A percentile compares a stretch with the other conserved stretches of the same genome.
Evolutionary conservation across 2,797 vertebrate species (phyloP).

Genomic region (Echiichthys vipera): DNA sequence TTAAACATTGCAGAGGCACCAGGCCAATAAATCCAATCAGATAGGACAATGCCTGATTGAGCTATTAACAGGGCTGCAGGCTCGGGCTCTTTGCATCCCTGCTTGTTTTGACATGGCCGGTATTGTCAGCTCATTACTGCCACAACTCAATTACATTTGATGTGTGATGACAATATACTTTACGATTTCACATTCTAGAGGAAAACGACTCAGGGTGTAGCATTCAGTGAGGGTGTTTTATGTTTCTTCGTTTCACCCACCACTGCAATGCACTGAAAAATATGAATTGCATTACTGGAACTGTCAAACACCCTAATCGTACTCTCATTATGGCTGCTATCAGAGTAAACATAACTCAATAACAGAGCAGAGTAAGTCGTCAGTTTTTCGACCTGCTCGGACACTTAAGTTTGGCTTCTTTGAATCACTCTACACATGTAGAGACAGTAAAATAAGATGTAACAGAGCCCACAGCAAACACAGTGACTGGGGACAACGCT

Average conservation of each 20-base stretch:
- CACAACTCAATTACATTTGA: constrained; percentile 68
- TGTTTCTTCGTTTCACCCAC: constrained; percentile 12
- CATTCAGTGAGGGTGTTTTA: constrained; percentile 5
- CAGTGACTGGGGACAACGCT: constrained; percentile 83
- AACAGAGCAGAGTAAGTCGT: neutral
- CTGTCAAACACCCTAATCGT: neutral
- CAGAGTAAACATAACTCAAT: neutral
- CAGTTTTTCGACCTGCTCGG: neutral
- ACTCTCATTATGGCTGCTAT: neutral
- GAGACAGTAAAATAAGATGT: constrained; percentile 38
- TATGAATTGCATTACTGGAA: neutral
- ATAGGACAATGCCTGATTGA: constrained; percentile 78
- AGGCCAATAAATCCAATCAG: constrained; percentile 82
- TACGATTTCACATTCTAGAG: constrained; percentile 38
- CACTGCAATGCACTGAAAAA: neutral
- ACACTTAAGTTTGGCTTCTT: neutral
- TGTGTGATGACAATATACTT: constrained; percentile 61
- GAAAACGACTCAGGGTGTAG: constrained; percentile 3
- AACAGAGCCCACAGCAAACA: constrained; percentile 80
- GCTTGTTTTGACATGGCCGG: constrained; percentile 74
- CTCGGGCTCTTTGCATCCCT: constrained; percentile 56
- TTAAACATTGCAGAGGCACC: constrained; percentile 77
- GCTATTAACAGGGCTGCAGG: constrained; percentile 75
- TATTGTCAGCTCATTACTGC: constrained; percentile 73
- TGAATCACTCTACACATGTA: neutral